These are phyloP conservation scores for Upupa epops DNA, from an alignment of 2,113 vertebrate genomes.

Conservation along the genomic window DNA sequence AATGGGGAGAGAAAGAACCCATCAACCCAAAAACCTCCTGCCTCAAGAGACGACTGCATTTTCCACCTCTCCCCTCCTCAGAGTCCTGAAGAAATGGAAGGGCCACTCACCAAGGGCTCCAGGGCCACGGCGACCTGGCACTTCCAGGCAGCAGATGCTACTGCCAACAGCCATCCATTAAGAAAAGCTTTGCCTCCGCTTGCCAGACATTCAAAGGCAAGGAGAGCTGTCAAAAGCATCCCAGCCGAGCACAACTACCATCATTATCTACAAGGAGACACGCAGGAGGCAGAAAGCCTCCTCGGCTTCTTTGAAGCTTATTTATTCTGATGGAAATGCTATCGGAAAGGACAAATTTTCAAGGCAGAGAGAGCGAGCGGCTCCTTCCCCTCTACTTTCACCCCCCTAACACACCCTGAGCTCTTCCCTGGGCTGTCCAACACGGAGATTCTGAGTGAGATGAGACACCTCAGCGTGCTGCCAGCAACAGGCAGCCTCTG, in stretches of 20 bases:
- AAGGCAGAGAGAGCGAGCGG: neutral
- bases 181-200: neutral
- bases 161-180: neutral
- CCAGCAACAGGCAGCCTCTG: neutral
- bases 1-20: neutral
- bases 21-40: neutral
- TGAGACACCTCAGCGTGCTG: neutral
- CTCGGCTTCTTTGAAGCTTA: neutral
- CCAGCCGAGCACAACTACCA: neutral
- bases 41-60: neutral
- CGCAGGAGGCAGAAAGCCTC: neutral
- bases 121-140: neutral
- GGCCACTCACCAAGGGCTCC: neutral
- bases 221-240: neutral
- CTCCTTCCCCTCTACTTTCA: neutral
- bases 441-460: neutral
- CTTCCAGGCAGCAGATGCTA: neutral
- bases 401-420: fast-evolving
- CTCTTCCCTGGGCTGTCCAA: neutral
- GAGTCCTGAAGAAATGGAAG: neutral
- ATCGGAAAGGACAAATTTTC: neutral
- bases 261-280: neutral
- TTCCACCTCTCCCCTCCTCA: neutral
- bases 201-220: neutral
- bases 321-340: neutral